Evolutionary conservation across 2,113 vertebrate species (phyloP), one percentile per base, ranked within the genome.

Genomic region (Elachura formosa): DNA sequence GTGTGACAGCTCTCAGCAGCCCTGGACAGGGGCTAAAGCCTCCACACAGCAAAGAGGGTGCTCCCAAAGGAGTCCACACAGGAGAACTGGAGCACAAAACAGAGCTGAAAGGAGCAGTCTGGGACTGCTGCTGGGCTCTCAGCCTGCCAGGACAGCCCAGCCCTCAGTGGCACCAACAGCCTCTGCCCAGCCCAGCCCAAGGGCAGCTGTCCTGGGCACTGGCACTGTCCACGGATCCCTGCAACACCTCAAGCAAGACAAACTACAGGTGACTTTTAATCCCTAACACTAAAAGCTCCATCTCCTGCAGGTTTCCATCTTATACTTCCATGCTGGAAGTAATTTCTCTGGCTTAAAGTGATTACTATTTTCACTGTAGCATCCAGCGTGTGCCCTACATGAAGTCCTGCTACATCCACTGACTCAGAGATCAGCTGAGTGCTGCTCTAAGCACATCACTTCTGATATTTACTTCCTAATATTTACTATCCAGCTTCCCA

Each of bases 171-270:
- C 64, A 71, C 9, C 3, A 0, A 51, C 45, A 69, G 11, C 40
- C 31, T 52, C 48, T 28, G 33, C 31, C 0, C 0, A 63, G 52
- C 22, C 18, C 58, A 19, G 54, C 10, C 2, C 1, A 14, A 7
- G 2, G 31, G 43, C 69, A 79, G 40, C 48, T 29, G 67, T 33
- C 46, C 29, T 9, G 2, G 6, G 20, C 19, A 5, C 20, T 22
- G 46, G 6, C 52, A 11, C 1, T 6, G 8, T 9, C 5, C 40
- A 19, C 5, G 46, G 41, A 85, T 25, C 54, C 59, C 38, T 29
- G 17, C 14, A 36, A n/a, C 4, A 72, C 28, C 49, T 54, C 38
- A 9, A 52, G 29, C 14, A 84, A 73, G 24, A 34, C 43, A 71
- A 81, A 56, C 10, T 23, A 67, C 64, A 43, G 40, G 67, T 20